Evolutionary conservation across 2,888 invertebrate genomes (phyloP), one percentile per base, ranked within the genome.

Genomic region (Alloplasta piceator): DNA sequence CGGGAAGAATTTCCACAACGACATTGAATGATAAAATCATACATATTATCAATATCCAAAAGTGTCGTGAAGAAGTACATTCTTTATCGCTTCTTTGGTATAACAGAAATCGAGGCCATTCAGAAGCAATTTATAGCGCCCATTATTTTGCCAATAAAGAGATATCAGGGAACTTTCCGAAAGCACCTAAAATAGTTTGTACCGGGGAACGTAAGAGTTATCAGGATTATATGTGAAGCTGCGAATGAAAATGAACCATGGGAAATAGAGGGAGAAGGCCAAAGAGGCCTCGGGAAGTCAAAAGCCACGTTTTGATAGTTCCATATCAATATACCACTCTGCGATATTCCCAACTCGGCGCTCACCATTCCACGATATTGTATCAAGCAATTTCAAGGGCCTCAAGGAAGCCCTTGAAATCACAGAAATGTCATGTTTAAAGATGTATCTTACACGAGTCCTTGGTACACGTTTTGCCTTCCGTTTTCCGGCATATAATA

Each of bases 391-490:
- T 16, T 7, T 5, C n/a, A 26, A 48, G 39, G 48, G 67, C 77
- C 52, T 63, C 68, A 60, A 64, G 74, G 56, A 60, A 66, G 55
- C 64, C 38, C 38, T 9, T 39, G 38, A 77, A 77, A 71, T 71
- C 77, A 64, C 58, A 64, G 41, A 64, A 71, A 61, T 38, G 10
- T 26, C 26, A n/a, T 7, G 12, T 26, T 26, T 26, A 26, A 1
- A 26, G 26, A 26, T 52, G 16, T 14, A 52, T 6, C n/a, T n/a
- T n/a, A 26, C 1, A 26, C 26, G 3, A 26, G 1, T 26, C 26
- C 26, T 1, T 26, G 12, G 16, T 58, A 26, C 14, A 36, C 48
- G 48, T 56, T 41, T 58, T 50, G 14, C 41, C 41, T 16, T 48
- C 58, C 46, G 38, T 10, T 58, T 70, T 60, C 70, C 70, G 58